These are phyloP conservation scores for Hippocampus barbouri DNA, from an alignment of 2,113 vertebrate genomes.

Conservation along the genomic window DNA sequence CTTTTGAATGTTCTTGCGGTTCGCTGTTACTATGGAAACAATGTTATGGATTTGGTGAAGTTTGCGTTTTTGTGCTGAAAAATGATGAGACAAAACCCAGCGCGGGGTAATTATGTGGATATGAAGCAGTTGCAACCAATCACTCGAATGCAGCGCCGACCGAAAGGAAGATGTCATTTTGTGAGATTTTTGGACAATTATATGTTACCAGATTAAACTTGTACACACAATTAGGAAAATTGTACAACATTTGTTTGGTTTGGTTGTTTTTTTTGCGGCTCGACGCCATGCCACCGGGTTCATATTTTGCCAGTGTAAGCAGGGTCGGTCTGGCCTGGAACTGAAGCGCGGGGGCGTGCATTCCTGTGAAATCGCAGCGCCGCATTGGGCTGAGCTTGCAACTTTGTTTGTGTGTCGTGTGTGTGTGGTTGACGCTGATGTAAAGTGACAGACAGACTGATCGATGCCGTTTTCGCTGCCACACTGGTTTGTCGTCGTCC, in stretches of 20 bases:
- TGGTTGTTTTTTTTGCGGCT: slow-evolving; percentile 35
- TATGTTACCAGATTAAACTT: background rate
- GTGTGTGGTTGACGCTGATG: slow-evolving; percentile 49
- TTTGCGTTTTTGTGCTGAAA: background rate
- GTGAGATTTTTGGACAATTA: no score
- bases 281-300: slow-evolving; percentile 29
- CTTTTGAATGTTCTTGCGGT: no score
- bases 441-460: slow-evolving; percentile 35
- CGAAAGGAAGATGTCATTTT: no score
- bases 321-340: slow-evolving; percentile 42
- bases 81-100: no score
- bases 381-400: slow-evolving; percentile 60
- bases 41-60: no score
- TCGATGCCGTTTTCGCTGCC: background rate
- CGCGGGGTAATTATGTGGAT: no score
- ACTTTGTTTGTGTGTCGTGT: slow-evolving; percentile 61
- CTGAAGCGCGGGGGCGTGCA: slow-evolving; percentile 27
- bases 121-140: no score
- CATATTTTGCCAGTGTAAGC: slow-evolving; percentile 52
- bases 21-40: no score
- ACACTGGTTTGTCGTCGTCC: background rate
- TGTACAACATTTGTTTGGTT: slow-evolving; percentile 33
- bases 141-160: no score
- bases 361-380: slow-evolving; percentile 58
- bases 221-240: slow-evolving; percentile 3